Percentiles rank a stretch among this genome's conserved stretches.
Evolutionary conservation across 2,888 invertebrate species (phyloP).

Genomic region (Perizoma flavofasciatum): DNA sequence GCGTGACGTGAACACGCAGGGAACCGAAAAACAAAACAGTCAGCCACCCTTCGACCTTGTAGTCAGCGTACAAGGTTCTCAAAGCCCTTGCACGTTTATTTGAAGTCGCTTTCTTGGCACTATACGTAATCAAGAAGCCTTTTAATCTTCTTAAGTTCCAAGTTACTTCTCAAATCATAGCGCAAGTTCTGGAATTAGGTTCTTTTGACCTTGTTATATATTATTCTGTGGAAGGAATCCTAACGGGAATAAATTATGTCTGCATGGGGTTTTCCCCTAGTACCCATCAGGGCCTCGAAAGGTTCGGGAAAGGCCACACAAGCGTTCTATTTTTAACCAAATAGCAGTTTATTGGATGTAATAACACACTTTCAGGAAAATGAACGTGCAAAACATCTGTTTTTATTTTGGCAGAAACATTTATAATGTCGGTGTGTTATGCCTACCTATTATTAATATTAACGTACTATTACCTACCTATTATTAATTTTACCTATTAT

Average conservation of each 20-base stretch:
- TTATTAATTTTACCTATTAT: conserved; percentile 29
- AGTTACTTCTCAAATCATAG: conserved; percentile 21
- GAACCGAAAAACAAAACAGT: conserved; percentile 34
- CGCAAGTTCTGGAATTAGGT: conserved; percentile 23
- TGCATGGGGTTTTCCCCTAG: conserved; percentile 39
- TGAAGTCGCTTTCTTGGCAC: conserved; percentile 17
- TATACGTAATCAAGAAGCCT: conserved; percentile 32
- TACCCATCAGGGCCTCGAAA: conserved; percentile 37
- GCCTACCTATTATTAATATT: conserved; percentile 20
- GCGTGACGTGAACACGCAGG: conserved; percentile 18
- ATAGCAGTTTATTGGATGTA: conserved; percentile 46
- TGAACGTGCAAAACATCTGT: conserved; percentile 22
- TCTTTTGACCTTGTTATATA: conserved; percentile 53
- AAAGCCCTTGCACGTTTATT: conserved; percentile 14
- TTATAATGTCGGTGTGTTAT: conserved; percentile 23
- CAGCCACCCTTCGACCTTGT: conserved; percentile 34
- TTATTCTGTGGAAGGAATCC: conserved; percentile 52
- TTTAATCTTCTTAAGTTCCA: conserved; percentile 30
- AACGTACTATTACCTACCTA: too few relatives aligned
- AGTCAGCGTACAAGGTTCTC: conserved; percentile 24
- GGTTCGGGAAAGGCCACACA: conserved; percentile 56
- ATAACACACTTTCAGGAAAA: conserved; percentile 21
- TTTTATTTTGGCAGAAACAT: conserved; percentile 26
- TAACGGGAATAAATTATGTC: conserved; percentile 62
- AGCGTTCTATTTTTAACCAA: conserved; percentile 60